phyloP scores from a whole-genome alignment of 2,113 vertebrate genomes.

The Pituophis catenifer region DNA sequence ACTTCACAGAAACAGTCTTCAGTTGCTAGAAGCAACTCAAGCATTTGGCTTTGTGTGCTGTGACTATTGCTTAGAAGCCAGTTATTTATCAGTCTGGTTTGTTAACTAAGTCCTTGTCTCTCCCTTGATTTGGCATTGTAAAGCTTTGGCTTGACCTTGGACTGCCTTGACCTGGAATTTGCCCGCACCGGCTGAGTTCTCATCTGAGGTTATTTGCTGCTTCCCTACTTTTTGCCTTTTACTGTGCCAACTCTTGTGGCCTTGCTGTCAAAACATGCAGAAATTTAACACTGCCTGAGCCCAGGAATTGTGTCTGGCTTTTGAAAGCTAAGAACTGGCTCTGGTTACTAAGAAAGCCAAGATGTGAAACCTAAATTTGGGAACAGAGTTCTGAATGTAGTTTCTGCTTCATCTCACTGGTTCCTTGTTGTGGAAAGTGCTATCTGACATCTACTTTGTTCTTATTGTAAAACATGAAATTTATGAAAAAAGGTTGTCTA shows the following conservation, averaged over 20 bases:
- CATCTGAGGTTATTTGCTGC: not conserved
- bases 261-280: not conserved
- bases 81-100: not conserved
- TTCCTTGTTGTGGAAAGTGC: not conserved
- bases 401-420: not conserved
- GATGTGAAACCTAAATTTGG: not conserved
- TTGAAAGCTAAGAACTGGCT: not conserved
- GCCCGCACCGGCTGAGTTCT: not conserved
- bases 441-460: not conserved
- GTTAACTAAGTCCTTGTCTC: not conserved
- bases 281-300: not conserved
- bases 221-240: not conserved
- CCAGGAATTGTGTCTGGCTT: not conserved
- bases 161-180: not conserved
- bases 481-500: not conserved
- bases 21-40: not conserved
- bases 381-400: not conserved
- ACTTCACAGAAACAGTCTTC: not conserved
- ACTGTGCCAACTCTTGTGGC: not conserved
- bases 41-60: not conserved
- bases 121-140: not conserved
- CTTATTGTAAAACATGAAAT: not conserved
- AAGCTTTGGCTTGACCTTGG: not conserved
- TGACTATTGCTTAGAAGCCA: not conserved
- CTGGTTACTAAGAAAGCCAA: not conserved